Percentiles rank a stretch among this genome's conserved stretches.
These are phyloP conservation scores for Cirrhinus mrigala DNA, from an alignment of 2,797 vertebrate species.

Conservation along the genomic window DNA sequence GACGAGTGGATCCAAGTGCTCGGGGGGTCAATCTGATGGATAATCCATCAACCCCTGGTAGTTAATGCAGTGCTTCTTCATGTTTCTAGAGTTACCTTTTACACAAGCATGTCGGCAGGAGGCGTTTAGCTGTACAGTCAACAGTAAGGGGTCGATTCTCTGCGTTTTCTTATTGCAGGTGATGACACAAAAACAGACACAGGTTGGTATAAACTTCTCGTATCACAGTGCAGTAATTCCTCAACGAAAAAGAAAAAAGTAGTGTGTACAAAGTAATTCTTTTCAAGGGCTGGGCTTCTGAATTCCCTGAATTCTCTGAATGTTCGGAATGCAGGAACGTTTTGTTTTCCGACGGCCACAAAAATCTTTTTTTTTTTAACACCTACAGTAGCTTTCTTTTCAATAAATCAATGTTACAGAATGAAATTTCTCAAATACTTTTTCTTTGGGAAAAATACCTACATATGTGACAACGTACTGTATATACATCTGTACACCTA, in stretches of 20 bases:
- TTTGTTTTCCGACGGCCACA: slow-evolving; percentile 57
- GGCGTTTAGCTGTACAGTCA: slow-evolving; percentile 56
- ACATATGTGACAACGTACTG: slow-evolving; percentile 61
- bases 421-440: slow-evolving; percentile 65
- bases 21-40: slow-evolving; percentile 74
- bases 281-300: slow-evolving; percentile 64
- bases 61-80: slow-evolving; percentile 77
- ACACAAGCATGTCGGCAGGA: slow-evolving; percentile 56
- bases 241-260: slow-evolving; percentile 55
- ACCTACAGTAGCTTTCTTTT: slow-evolving; percentile 58
- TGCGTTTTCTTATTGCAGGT: slow-evolving; percentile 63
- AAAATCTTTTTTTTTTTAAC: slow-evolving; percentile 53
- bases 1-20: slow-evolving; percentile 85
- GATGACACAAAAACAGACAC: slow-evolving; percentile 52
- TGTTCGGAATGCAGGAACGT: slow-evolving; percentile 55
- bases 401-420: slow-evolving; percentile 64
- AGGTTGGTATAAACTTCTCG: slow-evolving; percentile 44
- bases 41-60: slow-evolving; percentile 70
- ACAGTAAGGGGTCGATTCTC: slow-evolving; percentile 55
- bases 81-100: slow-evolving; percentile 45
- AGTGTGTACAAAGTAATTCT: slow-evolving; percentile 55
- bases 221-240: slow-evolving; percentile 77
- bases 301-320: slow-evolving; percentile 63
- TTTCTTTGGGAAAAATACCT: slow-evolving; percentile 80
- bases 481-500: slow-evolving; percentile 70